These are phyloP conservation scores for Circaetus cinerascens DNA, from an alignment of 2,113 vertebrate genomes.

Conservation along the genomic window DNA sequence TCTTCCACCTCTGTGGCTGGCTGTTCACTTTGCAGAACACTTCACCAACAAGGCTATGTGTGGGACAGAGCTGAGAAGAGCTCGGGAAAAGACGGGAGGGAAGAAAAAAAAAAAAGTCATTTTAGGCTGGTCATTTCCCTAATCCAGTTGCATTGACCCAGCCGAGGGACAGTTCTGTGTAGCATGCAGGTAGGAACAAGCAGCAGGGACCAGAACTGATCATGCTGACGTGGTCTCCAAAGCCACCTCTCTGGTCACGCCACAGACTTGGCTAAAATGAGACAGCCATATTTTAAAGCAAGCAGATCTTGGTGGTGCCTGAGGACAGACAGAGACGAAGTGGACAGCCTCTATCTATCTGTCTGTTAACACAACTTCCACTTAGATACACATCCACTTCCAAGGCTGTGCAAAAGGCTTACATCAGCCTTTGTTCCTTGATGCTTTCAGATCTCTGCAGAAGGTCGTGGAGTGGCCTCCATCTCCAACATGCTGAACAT, in stretches of 20 bases:
- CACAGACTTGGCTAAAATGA: neutral
- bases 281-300: neutral
- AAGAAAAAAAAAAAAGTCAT: neutral
- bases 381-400: rapidly evolving
- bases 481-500: slow-evolving; percentile 86
- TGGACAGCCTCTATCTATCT: rapidly evolving
- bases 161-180: neutral
- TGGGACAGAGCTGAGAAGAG: neutral
- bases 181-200: neutral
- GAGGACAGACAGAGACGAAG: neutral
- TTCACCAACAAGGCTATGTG: neutral
- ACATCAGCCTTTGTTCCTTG: neutral
- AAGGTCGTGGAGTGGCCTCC: slow-evolving; percentile 82
- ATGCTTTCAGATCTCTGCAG: slow-evolving; percentile 77
- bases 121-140: neutral
- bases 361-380: neutral
- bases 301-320: neutral
- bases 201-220: neutral
- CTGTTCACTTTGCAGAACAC: neutral
- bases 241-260: neutral
- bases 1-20: neutral
- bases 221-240: neutral
- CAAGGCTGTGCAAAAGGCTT: neutral
- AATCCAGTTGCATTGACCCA: neutral
- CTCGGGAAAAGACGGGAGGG: neutral